Evolutionary conservation across 2,888 invertebrate genomes (phyloP).

Genomic region (Drosophila melanosoma): DNA sequence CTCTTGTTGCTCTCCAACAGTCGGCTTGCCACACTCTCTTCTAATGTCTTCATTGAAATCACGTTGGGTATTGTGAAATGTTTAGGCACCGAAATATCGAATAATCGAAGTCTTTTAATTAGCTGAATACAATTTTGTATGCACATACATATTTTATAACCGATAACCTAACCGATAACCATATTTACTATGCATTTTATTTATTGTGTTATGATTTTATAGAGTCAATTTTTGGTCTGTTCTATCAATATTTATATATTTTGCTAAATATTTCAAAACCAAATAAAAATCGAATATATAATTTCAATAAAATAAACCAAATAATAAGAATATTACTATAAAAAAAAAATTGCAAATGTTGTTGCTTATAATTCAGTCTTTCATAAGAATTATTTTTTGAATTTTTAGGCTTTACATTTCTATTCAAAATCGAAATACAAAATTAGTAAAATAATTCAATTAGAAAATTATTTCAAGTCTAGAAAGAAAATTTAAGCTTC

Average conservation of each 20-base stretch:
- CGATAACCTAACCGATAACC: not conserved
- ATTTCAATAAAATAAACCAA: not conserved
- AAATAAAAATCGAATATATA: not conserved
- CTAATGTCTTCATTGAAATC: constrained; percentile 22
- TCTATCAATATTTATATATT: not conserved
- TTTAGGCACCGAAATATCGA: not conserved
- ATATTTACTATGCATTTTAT: not conserved
- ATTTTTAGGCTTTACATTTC: not conserved
- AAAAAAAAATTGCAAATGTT: not conserved
- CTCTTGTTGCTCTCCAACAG: constrained; percentile 6
- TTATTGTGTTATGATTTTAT: not conserved
- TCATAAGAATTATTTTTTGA: not conserved
- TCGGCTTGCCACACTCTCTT: not conserved
- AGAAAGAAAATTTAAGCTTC: not conserved
- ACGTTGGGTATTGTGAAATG: not conserved
- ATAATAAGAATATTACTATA: not conserved
- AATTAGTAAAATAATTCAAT: not conserved
- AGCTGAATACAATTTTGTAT: not conserved
- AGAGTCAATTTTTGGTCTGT: not conserved
- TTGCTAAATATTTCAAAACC: not conserved
- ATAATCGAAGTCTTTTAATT: not conserved
- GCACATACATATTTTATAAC: not conserved
- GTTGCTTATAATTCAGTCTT: not conserved
- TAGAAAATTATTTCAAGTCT: not conserved
- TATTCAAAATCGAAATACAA: not conserved